Conservation (phyloP, 2,888 invertebrate species). For the Orthonevra nobilis region DNA sequence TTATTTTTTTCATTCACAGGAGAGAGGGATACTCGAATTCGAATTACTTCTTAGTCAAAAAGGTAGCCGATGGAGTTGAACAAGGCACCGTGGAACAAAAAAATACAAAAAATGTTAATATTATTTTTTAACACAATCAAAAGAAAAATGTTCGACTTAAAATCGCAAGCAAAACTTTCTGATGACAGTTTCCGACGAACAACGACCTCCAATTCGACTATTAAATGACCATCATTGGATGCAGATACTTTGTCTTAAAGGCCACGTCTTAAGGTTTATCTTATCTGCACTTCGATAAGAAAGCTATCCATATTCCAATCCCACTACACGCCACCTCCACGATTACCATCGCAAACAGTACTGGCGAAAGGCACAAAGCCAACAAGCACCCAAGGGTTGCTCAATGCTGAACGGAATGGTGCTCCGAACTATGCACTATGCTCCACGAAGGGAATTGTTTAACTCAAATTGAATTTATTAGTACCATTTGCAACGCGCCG, state of each 20-base stretch:
- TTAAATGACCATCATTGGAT: constrained; percentile 38
- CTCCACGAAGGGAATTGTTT: constrained; percentile 36
- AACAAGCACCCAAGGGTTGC: background rate
- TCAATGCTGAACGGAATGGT: background rate
- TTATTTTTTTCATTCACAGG: too few relatives aligned
- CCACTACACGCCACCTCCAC: constrained; percentile 25
- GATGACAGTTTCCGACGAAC: background rate
- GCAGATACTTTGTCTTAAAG: constrained; percentile 23
- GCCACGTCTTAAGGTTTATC: constrained; percentile 38
- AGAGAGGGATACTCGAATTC: too few relatives aligned
- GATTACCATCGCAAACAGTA: constrained; percentile 9
- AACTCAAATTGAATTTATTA: constrained; percentile 70
- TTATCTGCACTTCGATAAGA: constrained; percentile 36
- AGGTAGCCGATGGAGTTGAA: too few relatives aligned
- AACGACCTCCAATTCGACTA: background rate
- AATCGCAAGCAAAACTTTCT: too few relatives aligned
- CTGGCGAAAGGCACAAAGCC: background rate
- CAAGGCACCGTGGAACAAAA: too few relatives aligned
- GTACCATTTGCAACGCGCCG: constrained; percentile 65
- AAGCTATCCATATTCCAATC: constrained; percentile 24
- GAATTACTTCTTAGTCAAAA: too few relatives aligned
- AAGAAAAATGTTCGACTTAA: too few relatives aligned
- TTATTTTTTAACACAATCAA: too few relatives aligned
- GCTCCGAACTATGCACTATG: background rate
- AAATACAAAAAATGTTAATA: too few relatives aligned